phyloP scores from a whole-genome alignment of 2,113 vertebrate genomes.

The Pomatorhinus ruficollis region DNA sequence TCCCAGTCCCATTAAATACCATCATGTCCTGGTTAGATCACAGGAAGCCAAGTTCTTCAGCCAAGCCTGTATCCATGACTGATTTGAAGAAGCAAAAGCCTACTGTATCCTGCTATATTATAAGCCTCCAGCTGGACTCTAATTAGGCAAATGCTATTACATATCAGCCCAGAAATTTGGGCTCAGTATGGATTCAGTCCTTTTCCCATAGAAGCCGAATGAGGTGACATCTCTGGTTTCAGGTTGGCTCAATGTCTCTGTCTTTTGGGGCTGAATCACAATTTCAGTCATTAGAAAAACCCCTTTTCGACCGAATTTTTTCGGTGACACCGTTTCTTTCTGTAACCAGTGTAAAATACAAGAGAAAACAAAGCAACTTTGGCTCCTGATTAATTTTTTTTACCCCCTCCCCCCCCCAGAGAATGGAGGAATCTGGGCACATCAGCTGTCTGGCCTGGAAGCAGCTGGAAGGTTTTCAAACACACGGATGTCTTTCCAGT shows the following conservation, averaged over 20 bases:
- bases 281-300: background rate
- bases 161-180: background rate
- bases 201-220: background rate
- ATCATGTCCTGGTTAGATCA: background rate
- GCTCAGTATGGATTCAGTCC: background rate
- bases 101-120: background rate
- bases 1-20: background rate
- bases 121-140: background rate
- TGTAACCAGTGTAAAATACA: background rate
- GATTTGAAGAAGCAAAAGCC: background rate
- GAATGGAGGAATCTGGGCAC: slow-evolving; percentile 13
- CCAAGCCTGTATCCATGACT: background rate
- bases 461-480: background rate
- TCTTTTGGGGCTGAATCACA: background rate
- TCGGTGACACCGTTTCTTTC: background rate
- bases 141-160: background rate
- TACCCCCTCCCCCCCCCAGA: background rate
- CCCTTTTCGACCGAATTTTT: background rate
- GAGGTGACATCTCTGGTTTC: background rate
- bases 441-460: slow-evolving; percentile 20
- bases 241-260: background rate
- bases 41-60: background rate
- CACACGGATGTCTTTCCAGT: background rate
- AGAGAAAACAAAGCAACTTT: background rate
- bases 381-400: background rate